Evolutionary conservation across 2,113 vertebrate genomes (phyloP), one percentile per base, ranked within the genome.

Genomic region (Melanerpes aurifrons): DNA sequence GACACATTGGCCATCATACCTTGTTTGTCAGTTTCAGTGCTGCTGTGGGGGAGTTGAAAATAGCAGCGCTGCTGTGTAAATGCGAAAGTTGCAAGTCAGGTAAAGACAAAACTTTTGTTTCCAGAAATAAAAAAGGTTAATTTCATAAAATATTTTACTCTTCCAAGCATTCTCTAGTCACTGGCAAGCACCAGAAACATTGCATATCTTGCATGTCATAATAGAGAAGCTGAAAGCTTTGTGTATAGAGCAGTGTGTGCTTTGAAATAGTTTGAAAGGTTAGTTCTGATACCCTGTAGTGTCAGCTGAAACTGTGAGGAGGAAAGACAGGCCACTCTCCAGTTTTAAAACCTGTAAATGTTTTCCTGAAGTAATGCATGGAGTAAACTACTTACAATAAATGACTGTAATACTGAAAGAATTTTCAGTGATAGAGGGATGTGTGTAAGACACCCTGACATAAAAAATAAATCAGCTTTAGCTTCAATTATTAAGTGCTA

Each of bases 391-490:
- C 94, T 96, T 93, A 85, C 37, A 82, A 72, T 80, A 95, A 96
- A 94, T 83, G 17, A 95, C 67, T 93, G 32, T 87, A 96, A 86
- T 85, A 67, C 56, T 74, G 53, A 0, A 0, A 84, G 93, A 94
- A 73, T 89, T 96, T 97, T 96, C 62, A 63, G 70, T 93, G 93
- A 80, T 84, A 97, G 75, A 96, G 50, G 70, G 82, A 94, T 96
- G 84, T 95, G 79, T 97, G 96, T 96, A 96, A 97, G 95, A 96
- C 47, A 95, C 53, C 31, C 82, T 95, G 90, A 92, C 90, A 96
- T 89, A 92, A 97, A 97, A 98, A 94, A 96, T 95, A 98, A 96
- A 97, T 97, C 96, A 96, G 88, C 64, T 95, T 97, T 97, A 85
- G 87, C 91, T 98, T 97, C 97, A 96, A 89, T 97, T 96, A 97